These are phyloP conservation scores for Agrochola macilenta DNA, from an alignment of 2,888 invertebrate genomes.

Conservation along the genomic window DNA sequence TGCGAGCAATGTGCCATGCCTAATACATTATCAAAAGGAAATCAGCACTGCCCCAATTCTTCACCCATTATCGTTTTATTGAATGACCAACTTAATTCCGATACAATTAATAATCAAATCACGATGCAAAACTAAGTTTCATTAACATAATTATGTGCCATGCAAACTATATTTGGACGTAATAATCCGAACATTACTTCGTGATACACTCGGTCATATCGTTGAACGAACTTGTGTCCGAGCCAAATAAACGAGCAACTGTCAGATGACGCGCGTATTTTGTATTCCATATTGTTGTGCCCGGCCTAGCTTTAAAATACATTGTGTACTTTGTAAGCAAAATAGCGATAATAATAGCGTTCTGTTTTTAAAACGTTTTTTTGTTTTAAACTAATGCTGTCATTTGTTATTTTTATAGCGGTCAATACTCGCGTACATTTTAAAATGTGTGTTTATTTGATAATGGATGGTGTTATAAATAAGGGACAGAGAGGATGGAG, in stretches of 20 bases:
- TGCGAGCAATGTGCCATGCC: not conserved
- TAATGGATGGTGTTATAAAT: conserved; percentile 10
- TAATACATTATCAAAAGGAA: not conserved
- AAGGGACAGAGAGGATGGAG: not conserved
- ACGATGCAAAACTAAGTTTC: conserved; percentile 40
- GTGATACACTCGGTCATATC: conserved; percentile 60
- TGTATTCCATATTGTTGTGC: conserved; percentile 41
- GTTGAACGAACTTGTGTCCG: conserved; percentile 45
- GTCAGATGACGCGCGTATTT: conserved; percentile 46
- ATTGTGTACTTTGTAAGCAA: conserved; percentile 42
- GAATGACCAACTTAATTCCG: conserved; percentile 7
- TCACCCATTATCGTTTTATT: not conserved
- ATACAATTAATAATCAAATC: conserved; percentile 37
- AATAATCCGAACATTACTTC: conserved; percentile 47
- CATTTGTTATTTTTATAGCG: conserved; percentile 47
- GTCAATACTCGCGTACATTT: conserved; percentile 22
- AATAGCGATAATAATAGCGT: conserved; percentile 16
- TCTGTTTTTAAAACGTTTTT: conserved; percentile 23
- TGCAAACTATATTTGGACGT: conserved; percentile 58
- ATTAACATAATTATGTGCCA: conserved; percentile 53
- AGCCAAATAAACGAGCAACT: conserved; percentile 48
- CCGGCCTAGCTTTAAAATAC: conserved; percentile 48
- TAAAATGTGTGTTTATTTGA: conserved; percentile 13
- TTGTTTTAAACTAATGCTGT: conserved; percentile 4
- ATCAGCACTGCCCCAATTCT: not conserved